Percentiles rank a stretch among this genome's conserved stretches.
These are phyloP conservation scores for Etheostoma spectabile DNA, from an alignment of 2,113 vertebrate genomes.

Conservation along the genomic window DNA sequence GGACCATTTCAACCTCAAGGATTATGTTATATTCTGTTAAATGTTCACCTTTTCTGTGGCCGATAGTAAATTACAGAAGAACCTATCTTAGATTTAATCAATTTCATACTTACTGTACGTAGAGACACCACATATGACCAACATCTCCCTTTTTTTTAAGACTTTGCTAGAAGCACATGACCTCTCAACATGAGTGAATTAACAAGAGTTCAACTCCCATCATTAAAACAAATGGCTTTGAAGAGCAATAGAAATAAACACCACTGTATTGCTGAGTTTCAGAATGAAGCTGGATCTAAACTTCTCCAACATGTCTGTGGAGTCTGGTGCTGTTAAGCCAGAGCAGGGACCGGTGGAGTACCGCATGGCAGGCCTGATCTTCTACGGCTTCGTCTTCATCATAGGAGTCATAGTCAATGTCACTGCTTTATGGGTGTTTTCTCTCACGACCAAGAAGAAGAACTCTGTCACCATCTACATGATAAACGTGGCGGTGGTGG, in stretches of 20 bases:
- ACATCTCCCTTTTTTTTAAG: not conserved
- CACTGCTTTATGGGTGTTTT: conserved; percentile 96
- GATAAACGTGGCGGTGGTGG: conserved; percentile 95
- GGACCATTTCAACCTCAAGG: not conserved
- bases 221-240: conserved; percentile 4
- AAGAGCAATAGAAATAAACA: not conserved
- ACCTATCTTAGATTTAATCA: not conserved
- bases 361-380: conserved; percentile 87
- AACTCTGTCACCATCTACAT: conserved; percentile 95
- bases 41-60: not conserved
- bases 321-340: not conserved
- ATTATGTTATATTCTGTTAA: not conserved
- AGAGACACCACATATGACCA: not conserved
- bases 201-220: not conserved
- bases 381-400: conserved; percentile 89
- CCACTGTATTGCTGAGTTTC: not conserved
- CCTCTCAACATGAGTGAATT: not conserved
- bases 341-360: conserved; percentile 85
- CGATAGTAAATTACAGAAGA: not conserved
- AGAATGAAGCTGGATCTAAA: conserved; percentile 65
- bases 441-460: conserved; percentile 94
- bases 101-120: not conserved
- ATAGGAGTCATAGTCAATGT: conserved; percentile 91
- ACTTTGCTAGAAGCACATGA: not conserved
- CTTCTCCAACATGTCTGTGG: conserved; percentile 62